phyloP scores from a whole-genome alignment of 2,797 vertebrate species.

The Silurus lanzhouensis region DNA sequence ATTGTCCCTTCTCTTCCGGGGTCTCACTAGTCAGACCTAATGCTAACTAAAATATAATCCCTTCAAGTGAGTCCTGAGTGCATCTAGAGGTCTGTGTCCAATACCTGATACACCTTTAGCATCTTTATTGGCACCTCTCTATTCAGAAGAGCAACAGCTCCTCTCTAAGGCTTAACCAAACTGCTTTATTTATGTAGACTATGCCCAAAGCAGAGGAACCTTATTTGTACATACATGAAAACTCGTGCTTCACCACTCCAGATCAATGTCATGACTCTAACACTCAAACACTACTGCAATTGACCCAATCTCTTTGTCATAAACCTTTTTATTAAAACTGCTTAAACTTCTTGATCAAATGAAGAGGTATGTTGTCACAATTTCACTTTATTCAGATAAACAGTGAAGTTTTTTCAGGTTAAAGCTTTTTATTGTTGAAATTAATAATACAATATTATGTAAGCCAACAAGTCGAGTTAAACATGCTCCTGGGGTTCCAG shows the following conservation, averaged over 20 bases:
- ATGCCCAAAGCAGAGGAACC: background rate
- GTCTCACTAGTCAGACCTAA: background rate
- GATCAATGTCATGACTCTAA: background rate
- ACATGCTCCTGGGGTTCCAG: no score
- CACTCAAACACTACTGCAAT: background rate
- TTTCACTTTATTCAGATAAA: background rate
- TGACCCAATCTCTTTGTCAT: background rate
- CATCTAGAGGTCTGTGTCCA: background rate
- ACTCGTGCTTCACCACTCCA: background rate
- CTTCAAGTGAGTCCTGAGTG: background rate
- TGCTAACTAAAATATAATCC: background rate
- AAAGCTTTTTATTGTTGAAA: no score
- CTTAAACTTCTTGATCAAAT: background rate
- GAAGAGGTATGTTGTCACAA: background rate
- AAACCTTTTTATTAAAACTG: constrained; percentile 1
- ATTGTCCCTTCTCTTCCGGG: background rate
- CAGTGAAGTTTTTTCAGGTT: no score
- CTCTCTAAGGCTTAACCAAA: background rate
- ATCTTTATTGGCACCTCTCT: background rate
- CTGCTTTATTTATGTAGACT: background rate
- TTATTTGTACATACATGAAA: background rate
- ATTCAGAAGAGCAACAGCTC: constrained; percentile 1
- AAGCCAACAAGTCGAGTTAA: no score
- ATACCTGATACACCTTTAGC: background rate
- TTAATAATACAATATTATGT: no score